Conservation (phyloP, 2,888 invertebrate species). For the Neoascia interrupta region DNA sequence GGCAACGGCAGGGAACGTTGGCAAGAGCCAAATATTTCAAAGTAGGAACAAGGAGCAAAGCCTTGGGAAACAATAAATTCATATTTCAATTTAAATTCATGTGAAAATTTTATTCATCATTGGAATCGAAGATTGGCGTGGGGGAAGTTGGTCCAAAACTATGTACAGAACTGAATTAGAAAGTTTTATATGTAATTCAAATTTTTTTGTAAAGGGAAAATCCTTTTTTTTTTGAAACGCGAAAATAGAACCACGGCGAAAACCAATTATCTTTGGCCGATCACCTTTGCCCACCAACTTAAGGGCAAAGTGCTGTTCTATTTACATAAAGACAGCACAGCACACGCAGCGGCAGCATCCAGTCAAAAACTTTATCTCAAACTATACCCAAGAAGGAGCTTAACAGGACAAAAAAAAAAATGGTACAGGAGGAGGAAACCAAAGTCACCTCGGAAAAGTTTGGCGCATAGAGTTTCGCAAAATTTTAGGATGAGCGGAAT, state of each 20-base stretch:
- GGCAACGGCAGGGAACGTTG: not conserved
- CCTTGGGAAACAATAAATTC: slow-evolving; percentile 55
- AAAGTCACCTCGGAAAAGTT: slow-evolving; percentile 42
- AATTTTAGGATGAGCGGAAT: slow-evolving; percentile 30
- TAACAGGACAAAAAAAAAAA: not conserved
- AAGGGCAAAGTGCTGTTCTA: too few species aligned
- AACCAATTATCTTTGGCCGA: slow-evolving; percentile 63
- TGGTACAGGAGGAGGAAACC: slow-evolving; percentile 1
- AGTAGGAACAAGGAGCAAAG: too few species aligned
- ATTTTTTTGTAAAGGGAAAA: slow-evolving; percentile 1
- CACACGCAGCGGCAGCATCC: slow-evolving; percentile 18
- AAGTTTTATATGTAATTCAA: not conserved
- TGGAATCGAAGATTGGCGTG: slow-evolving; percentile 31
- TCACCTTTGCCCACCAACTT: slow-evolving; percentile 51
- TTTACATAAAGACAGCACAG: slow-evolving; percentile 16
- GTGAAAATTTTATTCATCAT: slow-evolving; percentile 51
- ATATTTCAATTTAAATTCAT: slow-evolving; percentile 60
- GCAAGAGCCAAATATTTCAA: slow-evolving; percentile 30
- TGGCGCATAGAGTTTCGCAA: slow-evolving; percentile 13
- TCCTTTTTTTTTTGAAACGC: not conserved
- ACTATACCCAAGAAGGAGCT: not conserved
- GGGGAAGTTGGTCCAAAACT: slow-evolving; percentile 10
- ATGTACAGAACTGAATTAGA: too few species aligned
- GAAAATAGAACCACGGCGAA: slow-evolving; percentile 28
- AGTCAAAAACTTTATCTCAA: slow-evolving; percentile 46